Percentiles rank a stretch among this genome's conserved stretches.
Evolutionary conservation across 2,888 invertebrate genomes (phyloP).

Genomic region (Lutraria lutraria): DNA sequence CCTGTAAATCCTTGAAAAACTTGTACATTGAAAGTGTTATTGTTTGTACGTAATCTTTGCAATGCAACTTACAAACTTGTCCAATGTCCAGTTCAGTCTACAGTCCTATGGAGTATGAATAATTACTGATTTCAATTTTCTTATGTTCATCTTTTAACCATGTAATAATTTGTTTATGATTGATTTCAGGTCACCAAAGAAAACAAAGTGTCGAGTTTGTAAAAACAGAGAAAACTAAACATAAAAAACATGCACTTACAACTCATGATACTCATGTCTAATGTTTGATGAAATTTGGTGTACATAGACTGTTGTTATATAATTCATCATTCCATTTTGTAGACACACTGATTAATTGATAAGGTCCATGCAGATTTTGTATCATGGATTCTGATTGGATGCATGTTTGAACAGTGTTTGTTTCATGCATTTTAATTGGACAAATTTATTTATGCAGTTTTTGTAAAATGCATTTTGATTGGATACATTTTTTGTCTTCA

Average conservation of each 20-base stretch:
- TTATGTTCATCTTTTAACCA: too few relatives aligned
- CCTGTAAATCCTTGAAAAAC: too few relatives aligned
- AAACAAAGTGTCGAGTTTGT: slow-evolving; percentile 82
- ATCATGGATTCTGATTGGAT: neutral
- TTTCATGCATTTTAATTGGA: too few relatives aligned
- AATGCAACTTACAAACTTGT: too few relatives aligned
- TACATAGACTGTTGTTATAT: neutral
- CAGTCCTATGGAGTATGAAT: too few relatives aligned
- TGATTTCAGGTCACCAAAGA: slow-evolving; percentile 79
- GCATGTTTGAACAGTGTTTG: neutral
- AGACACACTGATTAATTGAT: neutral
- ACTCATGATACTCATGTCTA: slow-evolving; percentile 77
- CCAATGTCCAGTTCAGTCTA: too few relatives aligned
- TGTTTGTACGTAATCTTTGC: too few relatives aligned
- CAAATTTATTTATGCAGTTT: too few relatives aligned
- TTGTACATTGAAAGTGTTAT: too few relatives aligned
- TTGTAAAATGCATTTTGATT: too few relatives aligned
- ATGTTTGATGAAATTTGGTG: neutral
- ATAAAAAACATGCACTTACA: slow-evolving; percentile 75
- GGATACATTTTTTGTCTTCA: too few relatives aligned
- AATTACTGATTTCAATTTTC: too few relatives aligned
- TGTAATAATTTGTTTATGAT: neutral
- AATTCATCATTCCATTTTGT: slow-evolving; percentile 21
- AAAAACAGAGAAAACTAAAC: slow-evolving; percentile 81
- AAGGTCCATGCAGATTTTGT: neutral